These are phyloP conservation scores for Pemphigus obesinymphae DNA, from an alignment of 1,140 invertebrate genomes.

Conservation along the genomic window DNA sequence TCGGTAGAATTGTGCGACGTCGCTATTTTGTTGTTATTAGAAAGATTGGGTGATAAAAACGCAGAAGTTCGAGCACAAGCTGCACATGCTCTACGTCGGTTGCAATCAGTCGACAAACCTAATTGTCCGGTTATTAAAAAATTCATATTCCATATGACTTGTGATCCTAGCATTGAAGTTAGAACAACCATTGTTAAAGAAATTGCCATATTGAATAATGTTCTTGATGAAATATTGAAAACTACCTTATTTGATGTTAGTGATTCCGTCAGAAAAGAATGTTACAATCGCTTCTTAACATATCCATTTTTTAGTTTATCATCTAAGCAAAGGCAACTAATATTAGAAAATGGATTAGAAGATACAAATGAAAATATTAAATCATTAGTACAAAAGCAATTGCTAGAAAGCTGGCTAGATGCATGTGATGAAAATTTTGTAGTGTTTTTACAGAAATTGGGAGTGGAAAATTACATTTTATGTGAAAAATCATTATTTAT, in stretches of 20 bases:
- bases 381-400: background rate
- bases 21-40: background rate
- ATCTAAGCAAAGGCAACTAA: conserved; percentile 1
- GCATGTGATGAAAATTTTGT: background rate
- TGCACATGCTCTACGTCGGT: background rate
- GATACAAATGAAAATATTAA: conserved; percentile 22
- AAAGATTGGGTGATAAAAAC: conserved; percentile 10
- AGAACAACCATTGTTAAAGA: background rate
- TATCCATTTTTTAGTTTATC: conserved; percentile 15
- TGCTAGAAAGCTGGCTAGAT: background rate
- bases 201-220: conserved; percentile 7
- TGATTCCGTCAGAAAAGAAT: conserved; percentile 35
- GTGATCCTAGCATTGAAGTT: conserved; percentile 18
- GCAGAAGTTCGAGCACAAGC: conserved; percentile 26
- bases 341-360: conserved; percentile 14
- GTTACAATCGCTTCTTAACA: background rate
- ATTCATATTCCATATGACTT: conserved; percentile 23
- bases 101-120: background rate
- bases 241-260: background rate
- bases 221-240: background rate
- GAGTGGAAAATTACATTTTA: background rate
- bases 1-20: conserved; percentile 10
- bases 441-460: background rate
- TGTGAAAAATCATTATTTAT: conserved; percentile 13
- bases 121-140: background rate